Evolutionary conservation across 1,140 invertebrate genomes (phyloP), one percentile per base, ranked within the genome.

Genomic region (Drosophila quadrilineata): DNA sequence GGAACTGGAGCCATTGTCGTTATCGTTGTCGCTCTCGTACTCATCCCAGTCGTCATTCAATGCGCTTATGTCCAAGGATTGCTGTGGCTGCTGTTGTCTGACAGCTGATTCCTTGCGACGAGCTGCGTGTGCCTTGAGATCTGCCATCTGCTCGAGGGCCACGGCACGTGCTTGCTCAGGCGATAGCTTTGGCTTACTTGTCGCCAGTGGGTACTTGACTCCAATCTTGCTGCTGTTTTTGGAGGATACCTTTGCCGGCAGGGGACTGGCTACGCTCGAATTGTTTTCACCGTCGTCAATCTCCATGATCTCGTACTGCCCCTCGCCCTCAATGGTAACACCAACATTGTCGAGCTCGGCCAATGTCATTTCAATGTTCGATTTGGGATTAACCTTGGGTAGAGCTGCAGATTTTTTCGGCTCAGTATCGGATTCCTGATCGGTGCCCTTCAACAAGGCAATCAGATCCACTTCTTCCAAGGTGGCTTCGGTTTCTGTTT

Each of bases 41-140:
- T 89, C 88, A 45, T 73, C 86, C 88, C 88, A 89, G 33, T 89
- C 88, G n/a, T 88, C 77, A 40, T 88, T 87, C 0, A 76, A 26
- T 3, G 69, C 46, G 5, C 45, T 71, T 3, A 87, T 79, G 28
- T 88, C 75, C 22, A 66, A 36, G 0, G 74, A 65, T 33, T 54
- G 49, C 8, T 53, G 49, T 1, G 12, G 52, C 26, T 57, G 52
- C 41, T 69, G 64, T 3, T 49, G 52, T 21, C 12, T 45, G 10
- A 45, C 54, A 6, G 43, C 41, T 58, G 66, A 6, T 49, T 76
- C 76, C 17, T 86, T 89, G 31, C 86, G 88, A 0, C 76, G 70
- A 0, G 53, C 17, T 31, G 80, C 59, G 1, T 70, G 45, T 3
- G 43, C 36, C 16, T 70, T 67, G 0, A 88, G 40, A 21, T 73